Base-by-base conservation (phyloP, 2,797 vertebrate species). In the Brotula barbata region DNA sequence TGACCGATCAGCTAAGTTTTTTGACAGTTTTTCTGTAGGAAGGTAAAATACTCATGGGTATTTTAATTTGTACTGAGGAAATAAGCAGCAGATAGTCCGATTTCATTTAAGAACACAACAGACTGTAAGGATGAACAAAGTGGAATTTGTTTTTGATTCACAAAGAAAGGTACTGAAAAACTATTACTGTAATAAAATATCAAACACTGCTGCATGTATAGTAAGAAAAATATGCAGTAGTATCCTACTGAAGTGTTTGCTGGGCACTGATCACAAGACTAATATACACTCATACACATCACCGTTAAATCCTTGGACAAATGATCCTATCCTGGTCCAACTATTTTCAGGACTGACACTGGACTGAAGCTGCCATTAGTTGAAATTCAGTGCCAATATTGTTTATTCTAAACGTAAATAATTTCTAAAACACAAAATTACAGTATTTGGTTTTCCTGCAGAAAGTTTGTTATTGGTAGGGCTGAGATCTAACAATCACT, bases 161-260 rank as follows among this genome's bases (percentile, higher is more conserved):
- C 62, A 40, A 17, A 45, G 7, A 57, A 58, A 73, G 62, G 57
- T 78, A 78, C 57, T 45, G 33, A 68, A 51, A 55, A 39, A 10
- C 9, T 10, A 34, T 6, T 10, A 34, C 3, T 17, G 14, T 12
- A 23, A n/a, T 23, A 22, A 3, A 15, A 21, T n/a, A 21, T 44
- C 5, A 44, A 15, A 17, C 25, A 4, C 8, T 42, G 17, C 8
- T 3, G 17, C 6, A 8, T 19, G 40, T 19, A 42, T 19, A 16
- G 12, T 33, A 19, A 42, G 3, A 20, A 20, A 47, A 6, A 15
- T 16, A 16, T 28, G n/a, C n/a, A n/a, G n/a, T 28, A 28, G 25
- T 31, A 47, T 28, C 45, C 45, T n/a, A 25, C 44, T 23, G 6
- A 23, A 7, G 13, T 48, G n/a, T 22, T 48, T 23, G 6, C 31